A percentile compares a stretch with the other conserved stretches of the same genome.
Evolutionary conservation across 2,888 invertebrate species (phyloP).

Genomic region (Nebria brevicollis): DNA sequence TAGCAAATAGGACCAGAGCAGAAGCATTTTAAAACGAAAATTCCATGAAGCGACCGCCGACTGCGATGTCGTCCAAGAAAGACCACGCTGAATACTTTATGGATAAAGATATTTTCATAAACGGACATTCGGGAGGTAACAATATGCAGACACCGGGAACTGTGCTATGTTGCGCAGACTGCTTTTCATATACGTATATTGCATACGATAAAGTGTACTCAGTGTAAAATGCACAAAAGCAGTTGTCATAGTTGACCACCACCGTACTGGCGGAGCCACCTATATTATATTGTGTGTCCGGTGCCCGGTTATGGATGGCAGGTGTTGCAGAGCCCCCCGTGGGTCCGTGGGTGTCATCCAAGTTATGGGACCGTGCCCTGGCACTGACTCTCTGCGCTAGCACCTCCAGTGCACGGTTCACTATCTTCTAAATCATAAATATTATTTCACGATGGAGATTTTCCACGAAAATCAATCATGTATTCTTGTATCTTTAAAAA

Average conservation of each 20-base stretch:
- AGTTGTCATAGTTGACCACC: constrained; percentile 20
- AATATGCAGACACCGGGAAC: neutral
- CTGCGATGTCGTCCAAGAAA: constrained; percentile 1
- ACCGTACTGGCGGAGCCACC: constrained; percentile 17
- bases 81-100: neutral
- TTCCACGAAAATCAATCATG: neutral
- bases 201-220: constrained; percentile 1
- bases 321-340: constrained; percentile 33
- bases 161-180: neutral
- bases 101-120: constrained; percentile 20
- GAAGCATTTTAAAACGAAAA: neutral
- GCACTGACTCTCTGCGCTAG: neutral
- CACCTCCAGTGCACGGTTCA: constrained; percentile 7
- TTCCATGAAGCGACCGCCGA: neutral
- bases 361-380: constrained; percentile 28
- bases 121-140: neutral
- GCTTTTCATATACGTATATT: neutral
- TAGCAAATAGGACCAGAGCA: neutral
- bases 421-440: neutral
- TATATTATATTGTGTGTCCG: constrained; percentile 24
- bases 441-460: neutral
- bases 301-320: constrained; percentile 24
- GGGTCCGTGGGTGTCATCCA: constrained; percentile 28
- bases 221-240: constrained; percentile 18
- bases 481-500: too few relatives aligned